Conservation (phyloP, 2,888 invertebrate species). For the Ochropacha duplaris region DNA sequence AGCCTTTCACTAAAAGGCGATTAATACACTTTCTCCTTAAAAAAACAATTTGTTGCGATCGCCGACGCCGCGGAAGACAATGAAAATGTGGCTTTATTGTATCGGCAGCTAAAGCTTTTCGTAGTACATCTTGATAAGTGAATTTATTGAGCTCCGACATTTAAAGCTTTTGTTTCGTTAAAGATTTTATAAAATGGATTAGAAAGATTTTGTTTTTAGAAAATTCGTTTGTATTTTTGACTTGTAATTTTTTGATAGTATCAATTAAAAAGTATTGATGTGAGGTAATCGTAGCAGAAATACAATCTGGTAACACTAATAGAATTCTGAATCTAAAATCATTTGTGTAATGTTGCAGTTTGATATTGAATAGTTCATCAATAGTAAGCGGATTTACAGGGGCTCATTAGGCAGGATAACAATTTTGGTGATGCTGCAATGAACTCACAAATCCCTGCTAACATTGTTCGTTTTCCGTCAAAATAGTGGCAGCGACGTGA, state of each 20-base stretch:
- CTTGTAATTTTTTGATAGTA: background rate
- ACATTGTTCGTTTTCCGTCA: conserved; percentile 22
- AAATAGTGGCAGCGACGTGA: conserved; percentile 53
- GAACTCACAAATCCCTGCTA: conserved; percentile 4
- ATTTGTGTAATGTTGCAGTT: background rate
- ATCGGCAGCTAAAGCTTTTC: conserved; percentile 29
- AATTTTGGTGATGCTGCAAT: background rate
- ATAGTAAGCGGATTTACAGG: background rate
- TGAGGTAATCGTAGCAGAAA: background rate
- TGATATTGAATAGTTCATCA: background rate
- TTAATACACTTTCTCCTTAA: conserved; percentile 60
- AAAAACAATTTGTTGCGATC: conserved; percentile 62
- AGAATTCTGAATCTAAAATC: background rate
- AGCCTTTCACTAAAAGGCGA: conserved; percentile 47
- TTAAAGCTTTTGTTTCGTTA: conserved; percentile 55
- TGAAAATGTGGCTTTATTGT: conserved; percentile 49
- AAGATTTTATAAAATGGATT: conserved; percentile 43
- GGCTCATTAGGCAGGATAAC: background rate
- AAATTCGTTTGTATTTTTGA: background rate
- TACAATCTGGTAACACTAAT: too few relatives aligned
- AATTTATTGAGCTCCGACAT: conserved; percentile 52
- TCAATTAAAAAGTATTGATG: background rate
- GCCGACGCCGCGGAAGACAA: conserved; percentile 44
- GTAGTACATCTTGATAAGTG: conserved; percentile 56
- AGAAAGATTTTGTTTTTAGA: conserved; percentile 24